Evolutionary conservation across 2,888 invertebrate genomes (phyloP).

Genomic region (Crossocerus cetratus): DNA sequence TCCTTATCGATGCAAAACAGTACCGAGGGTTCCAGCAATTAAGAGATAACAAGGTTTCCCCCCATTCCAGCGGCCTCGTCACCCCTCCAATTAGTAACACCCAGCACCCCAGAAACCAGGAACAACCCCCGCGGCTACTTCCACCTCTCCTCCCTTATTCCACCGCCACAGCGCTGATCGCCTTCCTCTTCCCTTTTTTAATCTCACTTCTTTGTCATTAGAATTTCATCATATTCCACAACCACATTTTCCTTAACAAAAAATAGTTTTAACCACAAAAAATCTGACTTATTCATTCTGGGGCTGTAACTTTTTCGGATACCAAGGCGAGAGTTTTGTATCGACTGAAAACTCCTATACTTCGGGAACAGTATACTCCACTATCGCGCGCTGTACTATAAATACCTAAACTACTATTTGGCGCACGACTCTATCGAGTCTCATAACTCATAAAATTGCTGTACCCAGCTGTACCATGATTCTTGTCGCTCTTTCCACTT

Average conservation of each 20-base stretch:
- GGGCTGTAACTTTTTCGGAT: no score
- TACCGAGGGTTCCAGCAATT: constrained; percentile 75
- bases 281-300: no score
- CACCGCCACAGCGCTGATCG: constrained; percentile 17
- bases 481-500: neutral
- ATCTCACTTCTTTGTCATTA: constrained; percentile 7
- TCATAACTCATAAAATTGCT: no score
- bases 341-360: no score
- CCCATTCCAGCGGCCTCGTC: constrained; percentile 51
- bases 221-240: constrained; percentile 16
- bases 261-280: no score
- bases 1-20: constrained; percentile 77
- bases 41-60: constrained; percentile 77
- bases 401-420: no score
- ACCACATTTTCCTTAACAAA: constrained; percentile 14
- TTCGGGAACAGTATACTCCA: no score
- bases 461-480: no score
- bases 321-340: no score
- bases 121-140: constrained; percentile 52
- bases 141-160: constrained; percentile 37
- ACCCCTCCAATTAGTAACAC: constrained; percentile 77
- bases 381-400: no score
- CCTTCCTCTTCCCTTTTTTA: constrained; percentile 11
- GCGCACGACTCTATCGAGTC: no score
- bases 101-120: constrained; percentile 63